Evolutionary conservation across 2,113 vertebrate genomes (phyloP).

Genomic region (Oreocharis arfaki): DNA sequence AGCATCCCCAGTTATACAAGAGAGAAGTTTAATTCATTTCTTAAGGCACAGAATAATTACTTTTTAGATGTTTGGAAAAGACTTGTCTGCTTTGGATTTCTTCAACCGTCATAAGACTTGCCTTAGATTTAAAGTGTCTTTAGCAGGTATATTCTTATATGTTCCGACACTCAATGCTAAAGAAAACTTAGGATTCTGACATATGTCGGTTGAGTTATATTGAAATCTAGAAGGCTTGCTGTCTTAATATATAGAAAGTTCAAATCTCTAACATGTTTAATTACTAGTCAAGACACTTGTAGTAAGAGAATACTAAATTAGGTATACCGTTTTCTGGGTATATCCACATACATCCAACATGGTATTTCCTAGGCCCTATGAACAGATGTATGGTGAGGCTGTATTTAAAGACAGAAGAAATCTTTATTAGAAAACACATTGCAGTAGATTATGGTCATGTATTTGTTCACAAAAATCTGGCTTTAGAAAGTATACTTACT

Average conservation of each 20-base stretch:
- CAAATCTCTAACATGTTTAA: neutral
- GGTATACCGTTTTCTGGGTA: neutral
- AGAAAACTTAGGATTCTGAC: neutral
- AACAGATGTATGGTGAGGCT: neutral
- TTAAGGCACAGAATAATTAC: neutral
- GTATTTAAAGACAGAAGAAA: neutral
- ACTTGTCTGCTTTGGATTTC: neutral
- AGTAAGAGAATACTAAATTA: neutral
- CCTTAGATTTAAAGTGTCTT: neutral
- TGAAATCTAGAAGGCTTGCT: neutral
- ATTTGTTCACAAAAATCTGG: neutral
- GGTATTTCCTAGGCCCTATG: neutral
- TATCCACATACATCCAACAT: neutral
- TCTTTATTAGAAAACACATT: neutral
- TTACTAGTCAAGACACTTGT: neutral
- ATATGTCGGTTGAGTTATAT: neutral
- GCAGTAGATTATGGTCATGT: neutral
- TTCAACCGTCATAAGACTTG: neutral
- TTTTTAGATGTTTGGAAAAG: neutral
- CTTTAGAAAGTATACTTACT: neutral
- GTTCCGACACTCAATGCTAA: neutral
- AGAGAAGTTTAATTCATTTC: conserved; percentile 5
- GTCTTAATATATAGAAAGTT: neutral
- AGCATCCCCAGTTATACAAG: conserved; percentile 21
- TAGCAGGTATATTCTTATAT: neutral